phyloP scores from a whole-genome alignment of 2,888 invertebrate species.

The Clivina fossor region DNA sequence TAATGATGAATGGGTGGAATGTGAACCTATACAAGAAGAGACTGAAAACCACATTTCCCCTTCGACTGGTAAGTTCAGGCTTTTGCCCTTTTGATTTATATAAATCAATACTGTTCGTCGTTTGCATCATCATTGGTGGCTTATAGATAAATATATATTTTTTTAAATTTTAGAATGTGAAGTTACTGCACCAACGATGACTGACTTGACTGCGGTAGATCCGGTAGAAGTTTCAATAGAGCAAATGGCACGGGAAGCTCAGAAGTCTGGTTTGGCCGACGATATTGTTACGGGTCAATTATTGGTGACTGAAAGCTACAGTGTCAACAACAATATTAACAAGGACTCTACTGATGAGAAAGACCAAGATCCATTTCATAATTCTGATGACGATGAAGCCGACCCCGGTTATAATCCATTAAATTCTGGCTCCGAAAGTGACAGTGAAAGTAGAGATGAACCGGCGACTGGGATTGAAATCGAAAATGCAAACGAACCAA shows the following conservation, averaged over 20 bases:
- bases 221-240: constrained; percentile 11
- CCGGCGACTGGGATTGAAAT: constrained; percentile 17
- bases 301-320: constrained; percentile 12
- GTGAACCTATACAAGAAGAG: constrained; percentile 13
- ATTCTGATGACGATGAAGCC: constrained; percentile 15
- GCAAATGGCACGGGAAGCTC: constrained; percentile 13
- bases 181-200: constrained; percentile 14
- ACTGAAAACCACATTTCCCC: constrained; percentile 12
- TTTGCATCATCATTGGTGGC: constrained; percentile 15
- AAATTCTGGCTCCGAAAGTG: constrained; percentile 12
- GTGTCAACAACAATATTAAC: constrained; percentile 14
- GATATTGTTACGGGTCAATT: constrained; percentile 12
- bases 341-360: constrained; percentile 12
- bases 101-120: constrained; percentile 9
- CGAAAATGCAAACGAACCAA: constrained; percentile 15
- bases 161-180: constrained; percentile 9
- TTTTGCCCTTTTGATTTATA: constrained; percentile 11
- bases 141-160: constrained; percentile 7
- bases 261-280: constrained; percentile 8
- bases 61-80: constrained; percentile 3
- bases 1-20: constrained; percentile 7
- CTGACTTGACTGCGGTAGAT: constrained; percentile 10
- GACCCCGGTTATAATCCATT: constrained; percentile 11
- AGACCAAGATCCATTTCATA: constrained; percentile 13
- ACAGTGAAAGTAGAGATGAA: constrained; percentile 10